These are phyloP conservation scores for Hemichromis elongatus DNA, from an alignment of 2,113 vertebrate species.

Conservation along the genomic window DNA sequence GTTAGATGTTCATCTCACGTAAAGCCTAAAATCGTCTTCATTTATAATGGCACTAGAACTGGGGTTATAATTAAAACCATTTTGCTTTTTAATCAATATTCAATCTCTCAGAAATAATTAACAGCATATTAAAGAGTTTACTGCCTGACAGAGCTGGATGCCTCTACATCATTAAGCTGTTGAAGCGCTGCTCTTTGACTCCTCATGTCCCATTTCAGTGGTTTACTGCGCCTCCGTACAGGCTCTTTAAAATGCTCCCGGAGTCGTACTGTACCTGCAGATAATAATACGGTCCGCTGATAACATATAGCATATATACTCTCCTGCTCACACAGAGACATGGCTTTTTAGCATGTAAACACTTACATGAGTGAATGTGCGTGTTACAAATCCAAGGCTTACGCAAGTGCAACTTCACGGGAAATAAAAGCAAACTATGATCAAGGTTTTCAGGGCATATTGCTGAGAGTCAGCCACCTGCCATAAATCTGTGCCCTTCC, in stretches of 20 bases:
- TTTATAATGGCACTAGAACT: slow-evolving; percentile 52
- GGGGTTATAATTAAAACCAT: slow-evolving; percentile 69
- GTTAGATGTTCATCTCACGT: slow-evolving; percentile 46
- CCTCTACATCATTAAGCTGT: slow-evolving; percentile 68
- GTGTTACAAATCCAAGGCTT: not conserved
- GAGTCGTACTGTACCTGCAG: slow-evolving; percentile 40
- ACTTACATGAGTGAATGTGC: not conserved
- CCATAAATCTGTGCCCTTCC: slow-evolving; percentile 61
- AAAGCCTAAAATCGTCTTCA: slow-evolving; percentile 50
- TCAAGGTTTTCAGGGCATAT: not conserved
- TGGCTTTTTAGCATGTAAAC: slow-evolving; percentile 5
- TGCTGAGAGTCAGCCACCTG: slow-evolving; percentile 16
- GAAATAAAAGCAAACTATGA: not conserved
- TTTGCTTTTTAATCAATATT: slow-evolving; percentile 77
- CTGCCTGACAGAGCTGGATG: slow-evolving; percentile 61
- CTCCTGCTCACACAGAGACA: not conserved
- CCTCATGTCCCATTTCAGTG: slow-evolving; percentile 44
- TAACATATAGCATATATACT: not conserved
- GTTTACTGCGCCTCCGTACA: slow-evolving; percentile 41
- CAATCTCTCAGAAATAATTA: slow-evolving; percentile 78
- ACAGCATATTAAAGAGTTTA: slow-evolving; percentile 76
- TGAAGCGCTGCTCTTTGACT: slow-evolving; percentile 68
- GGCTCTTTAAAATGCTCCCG: slow-evolving; percentile 44
- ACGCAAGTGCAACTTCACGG: not conserved
- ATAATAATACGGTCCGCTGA: slow-evolving; percentile 33